phyloP scores from a whole-genome alignment of 2,113 vertebrate genomes.

The Vireo altiloquus region DNA sequence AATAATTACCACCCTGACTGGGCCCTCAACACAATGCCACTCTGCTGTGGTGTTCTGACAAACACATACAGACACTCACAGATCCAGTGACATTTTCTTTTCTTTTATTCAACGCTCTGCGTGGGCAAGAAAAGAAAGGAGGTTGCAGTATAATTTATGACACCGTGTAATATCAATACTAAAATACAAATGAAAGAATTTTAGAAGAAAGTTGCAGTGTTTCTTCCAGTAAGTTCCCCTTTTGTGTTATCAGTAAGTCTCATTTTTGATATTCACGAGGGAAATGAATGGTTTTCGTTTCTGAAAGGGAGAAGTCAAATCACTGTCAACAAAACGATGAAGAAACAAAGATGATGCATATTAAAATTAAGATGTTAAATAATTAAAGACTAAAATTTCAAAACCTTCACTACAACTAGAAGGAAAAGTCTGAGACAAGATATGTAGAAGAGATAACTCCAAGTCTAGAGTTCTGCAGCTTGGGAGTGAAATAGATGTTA shows the following conservation, averaged over 20 bases:
- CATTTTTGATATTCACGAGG: not conserved
- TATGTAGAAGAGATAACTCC: not conserved
- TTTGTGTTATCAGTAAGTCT: not conserved
- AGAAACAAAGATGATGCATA: not conserved
- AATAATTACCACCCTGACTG: conserved; percentile 38
- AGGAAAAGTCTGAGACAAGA: not conserved
- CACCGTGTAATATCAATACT: not conserved
- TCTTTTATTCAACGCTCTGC: conserved; percentile 11
- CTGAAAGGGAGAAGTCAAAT: not conserved
- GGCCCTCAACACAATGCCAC: conserved; percentile 7
- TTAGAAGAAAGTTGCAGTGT: not conserved
- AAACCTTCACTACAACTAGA: not conserved
- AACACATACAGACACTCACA: not conserved
- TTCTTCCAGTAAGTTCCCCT: not conserved
- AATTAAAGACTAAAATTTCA: not conserved
- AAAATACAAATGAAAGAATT: conserved; percentile 3
- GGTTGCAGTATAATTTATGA: not conserved
- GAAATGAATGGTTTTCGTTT: conserved; percentile 15
- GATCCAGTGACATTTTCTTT: conserved; percentile 23
- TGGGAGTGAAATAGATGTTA: not conserved
- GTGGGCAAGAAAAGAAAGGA: conserved; percentile 23
- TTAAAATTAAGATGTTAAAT: not conserved
- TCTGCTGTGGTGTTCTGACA: conserved; percentile 24
- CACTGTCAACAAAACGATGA: not conserved
- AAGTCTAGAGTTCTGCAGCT: not conserved